These are phyloP conservation scores for Chrysodeixis includens DNA, from an alignment of 2,888 invertebrate genomes.

Conservation along the genomic window DNA sequence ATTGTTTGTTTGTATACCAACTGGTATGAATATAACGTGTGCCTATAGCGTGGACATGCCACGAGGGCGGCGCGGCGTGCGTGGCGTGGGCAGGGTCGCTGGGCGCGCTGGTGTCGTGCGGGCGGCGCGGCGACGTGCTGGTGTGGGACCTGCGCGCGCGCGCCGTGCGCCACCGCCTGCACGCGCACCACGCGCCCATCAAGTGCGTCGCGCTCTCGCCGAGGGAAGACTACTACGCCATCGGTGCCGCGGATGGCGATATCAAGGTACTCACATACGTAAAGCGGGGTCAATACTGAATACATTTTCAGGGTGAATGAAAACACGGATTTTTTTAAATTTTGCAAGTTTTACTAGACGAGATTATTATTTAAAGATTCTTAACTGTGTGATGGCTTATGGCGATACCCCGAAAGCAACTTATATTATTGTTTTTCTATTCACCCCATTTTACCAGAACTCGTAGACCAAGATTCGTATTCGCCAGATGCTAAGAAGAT, in stretches of 20 bases:
- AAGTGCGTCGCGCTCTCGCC: conserved; percentile 98
- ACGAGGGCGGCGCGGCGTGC: conserved; percentile 97
- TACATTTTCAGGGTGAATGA: no score
- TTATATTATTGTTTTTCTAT: no score
- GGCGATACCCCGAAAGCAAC: no score
- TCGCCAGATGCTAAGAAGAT: no score
- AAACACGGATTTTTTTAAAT: no score
- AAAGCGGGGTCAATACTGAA: neutral
- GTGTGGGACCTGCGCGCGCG: conserved; percentile 98
- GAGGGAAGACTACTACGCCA: conserved; percentile 98
- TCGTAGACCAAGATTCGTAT: no score
- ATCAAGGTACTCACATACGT: conserved; percentile 89
- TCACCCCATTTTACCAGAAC: no score
- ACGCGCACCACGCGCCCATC: conserved; percentile 97
- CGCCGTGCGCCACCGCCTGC: conserved; percentile 93
- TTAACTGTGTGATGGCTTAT: no score
- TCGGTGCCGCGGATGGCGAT: conserved; percentile 97
- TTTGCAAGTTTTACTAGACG: no score
- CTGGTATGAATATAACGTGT: conserved; percentile 15
- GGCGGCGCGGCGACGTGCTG: conserved; percentile 98
- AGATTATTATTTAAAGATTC: no score
- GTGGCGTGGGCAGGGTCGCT: conserved; percentile 97
- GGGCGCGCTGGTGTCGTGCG: conserved; percentile 98
- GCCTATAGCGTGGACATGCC: conserved; percentile 96
- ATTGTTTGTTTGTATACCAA: no score